Conservation (phyloP, 1,140 invertebrate species). For the Ectropis grisescens region DNA sequence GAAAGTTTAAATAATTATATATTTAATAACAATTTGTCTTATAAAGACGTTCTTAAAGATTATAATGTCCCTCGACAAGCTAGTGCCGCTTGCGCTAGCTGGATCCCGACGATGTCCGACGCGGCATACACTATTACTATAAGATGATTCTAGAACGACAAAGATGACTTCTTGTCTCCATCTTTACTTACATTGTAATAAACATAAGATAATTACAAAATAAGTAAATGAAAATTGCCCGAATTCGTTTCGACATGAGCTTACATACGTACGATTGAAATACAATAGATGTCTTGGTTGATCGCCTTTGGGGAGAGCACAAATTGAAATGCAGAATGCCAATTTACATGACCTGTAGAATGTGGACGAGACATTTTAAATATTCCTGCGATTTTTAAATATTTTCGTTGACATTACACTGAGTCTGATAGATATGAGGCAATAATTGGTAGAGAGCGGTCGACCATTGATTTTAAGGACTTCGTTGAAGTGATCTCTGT, state of each 20-base stretch:
- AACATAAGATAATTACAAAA: background rate
- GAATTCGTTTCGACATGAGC: slow-evolving; percentile 12
- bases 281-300: background rate
- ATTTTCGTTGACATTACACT: too few species aligned
- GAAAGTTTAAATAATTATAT: slow-evolving; percentile 33
- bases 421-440: background rate
- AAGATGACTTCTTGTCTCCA: slow-evolving; percentile 28
- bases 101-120: slow-evolving; percentile 23
- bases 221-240: slow-evolving; percentile 10
- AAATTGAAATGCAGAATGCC: slow-evolving; percentile 1
- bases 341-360: background rate
- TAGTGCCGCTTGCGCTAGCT: slow-evolving; percentile 30
- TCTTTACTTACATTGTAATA: too few species aligned
- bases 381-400: slow-evolving; percentile 20
- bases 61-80: slow-evolving; percentile 22
- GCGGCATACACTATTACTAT: slow-evolving; percentile 25
- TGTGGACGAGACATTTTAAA: slow-evolving; percentile 8
- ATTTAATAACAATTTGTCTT: slow-evolving; percentile 40
- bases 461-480: background rate
- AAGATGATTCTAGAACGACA: slow-evolving; percentile 32
- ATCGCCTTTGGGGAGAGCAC: background rate
- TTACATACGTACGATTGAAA: slow-evolving; percentile 11
- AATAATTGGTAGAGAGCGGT: background rate
- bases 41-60: slow-evolving; percentile 35
- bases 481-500: slow-evolving; percentile 28